phyloP scores from a whole-genome alignment of 2,888 invertebrate genomes.

The Rhagonycha fulva region DNA sequence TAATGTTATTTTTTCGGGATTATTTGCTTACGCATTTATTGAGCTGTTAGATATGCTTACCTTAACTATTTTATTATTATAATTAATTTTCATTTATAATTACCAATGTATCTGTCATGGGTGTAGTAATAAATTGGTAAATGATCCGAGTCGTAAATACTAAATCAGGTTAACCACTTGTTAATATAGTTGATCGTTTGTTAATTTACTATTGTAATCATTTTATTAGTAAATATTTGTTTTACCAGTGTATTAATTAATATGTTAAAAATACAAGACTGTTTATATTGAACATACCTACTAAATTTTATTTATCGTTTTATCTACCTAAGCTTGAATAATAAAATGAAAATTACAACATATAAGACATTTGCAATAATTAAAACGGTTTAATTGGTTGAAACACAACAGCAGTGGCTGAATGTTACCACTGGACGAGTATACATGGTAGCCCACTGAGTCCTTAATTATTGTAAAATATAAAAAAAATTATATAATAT shows the following conservation, averaged over 20 bases:
- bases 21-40: background rate
- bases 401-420: too few species aligned
- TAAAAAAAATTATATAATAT: too few species aligned
- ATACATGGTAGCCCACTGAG: too few species aligned
- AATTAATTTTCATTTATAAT: background rate
- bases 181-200: background rate
- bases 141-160: background rate
- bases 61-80: background rate
- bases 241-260: background rate
- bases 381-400: too few species aligned
- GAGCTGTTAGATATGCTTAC: background rate
- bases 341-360: too few species aligned
- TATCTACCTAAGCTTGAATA: too few species aligned
- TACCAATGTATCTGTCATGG: background rate
- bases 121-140: background rate
- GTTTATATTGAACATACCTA: background rate
- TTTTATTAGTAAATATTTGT: background rate
- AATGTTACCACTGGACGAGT: too few species aligned
- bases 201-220: background rate
- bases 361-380: too few species aligned
- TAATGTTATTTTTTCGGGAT: background rate
- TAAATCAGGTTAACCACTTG: conserved; percentile 2
- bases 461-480: too few species aligned
- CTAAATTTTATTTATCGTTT: too few species aligned
- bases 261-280: background rate